Conservation (phyloP, 1,140 invertebrate species). For the Pogonognathellus flavescens region DNA sequence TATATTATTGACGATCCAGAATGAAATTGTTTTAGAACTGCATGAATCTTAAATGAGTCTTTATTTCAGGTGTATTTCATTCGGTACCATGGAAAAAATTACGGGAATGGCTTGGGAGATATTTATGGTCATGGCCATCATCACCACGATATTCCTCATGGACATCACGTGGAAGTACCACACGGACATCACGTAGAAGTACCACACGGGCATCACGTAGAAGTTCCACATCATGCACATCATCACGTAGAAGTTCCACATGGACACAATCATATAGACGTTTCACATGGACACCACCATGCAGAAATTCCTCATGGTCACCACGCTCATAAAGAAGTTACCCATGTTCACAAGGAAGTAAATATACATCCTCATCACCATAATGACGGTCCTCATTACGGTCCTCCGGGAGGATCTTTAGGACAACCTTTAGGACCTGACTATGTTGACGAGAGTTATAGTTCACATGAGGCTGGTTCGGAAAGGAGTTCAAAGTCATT, state of each 20-base stretch:
- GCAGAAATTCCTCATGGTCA: not conserved
- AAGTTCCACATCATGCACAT: not conserved
- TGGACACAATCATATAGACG: not conserved
- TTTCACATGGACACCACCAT: not conserved
- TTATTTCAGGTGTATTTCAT: slow-evolving; percentile 13
- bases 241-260: not conserved
- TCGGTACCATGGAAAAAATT: not conserved
- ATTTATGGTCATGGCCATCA: no score
- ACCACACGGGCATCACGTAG: not conserved
- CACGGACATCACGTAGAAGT: not conserved
- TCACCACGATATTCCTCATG: no score
- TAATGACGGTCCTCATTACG: not conserved
- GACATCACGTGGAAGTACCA: no score
- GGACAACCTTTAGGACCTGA: slow-evolving; percentile 1
- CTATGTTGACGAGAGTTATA: slow-evolving; percentile 1
- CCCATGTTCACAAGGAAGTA: no score
- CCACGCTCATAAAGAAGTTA: not conserved
- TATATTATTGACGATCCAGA: not conserved
- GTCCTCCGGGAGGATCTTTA: slow-evolving; percentile 2
- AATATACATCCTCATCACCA: no score
- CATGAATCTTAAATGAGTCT: not conserved
- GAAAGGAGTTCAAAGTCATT: not conserved
- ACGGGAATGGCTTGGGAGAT: not conserved
- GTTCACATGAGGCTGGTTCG: not conserved
- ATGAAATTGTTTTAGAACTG: not conserved